Base-by-base conservation (phyloP, 2,113 vertebrate species). In the Diadophis punctatus region DNA sequence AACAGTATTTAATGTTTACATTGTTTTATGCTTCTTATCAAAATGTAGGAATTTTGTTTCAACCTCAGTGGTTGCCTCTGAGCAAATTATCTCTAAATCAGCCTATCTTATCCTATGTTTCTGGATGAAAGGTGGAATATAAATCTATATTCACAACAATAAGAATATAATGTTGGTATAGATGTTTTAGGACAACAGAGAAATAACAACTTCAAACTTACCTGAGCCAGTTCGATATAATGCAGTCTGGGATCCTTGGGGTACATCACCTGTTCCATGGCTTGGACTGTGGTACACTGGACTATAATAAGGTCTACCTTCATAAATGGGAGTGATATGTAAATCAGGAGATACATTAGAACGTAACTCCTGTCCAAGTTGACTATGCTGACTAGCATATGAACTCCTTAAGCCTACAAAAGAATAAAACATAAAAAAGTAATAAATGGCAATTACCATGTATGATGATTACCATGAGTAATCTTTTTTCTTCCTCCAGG, bases 251-350 rank as follows among this genome's bases (percentile, higher is more conserved):
- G 99, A 98, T 23, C 98, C 98, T 86, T 98, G 98, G 55, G 95
- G 97, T 18, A 98, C 97, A 94, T 98, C 98, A 4, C 97, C 34
- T 0, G 97, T 89, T 8, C 97, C 97, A 0, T 99, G 98, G 92
- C 95, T 98, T 10, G 99, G 98, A 93, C 99, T 99, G 51, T 98
- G 97, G 96, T 98, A 99, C 91, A 99, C 95, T 0, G 99, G 99
- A 34, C 99, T 98, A 95, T 98, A 99, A 94, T 98, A 99, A 0
- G 98, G 98, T 93, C 98, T 98, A 91, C 98, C 99, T 96, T 99
- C 99, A 3, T 99, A 99, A 95, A 99, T 99, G 8, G 99, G 99
- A 25, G 98, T 98, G 90, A 99, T 99, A 96, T 99, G 99, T 95
- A 98, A 92, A 93, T 99, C 99, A 0, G 99, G 99, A 94, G 99